These are phyloP conservation scores for Neoascia interrupta DNA, from an alignment of 2,888 invertebrate species.

Conservation along the genomic window DNA sequence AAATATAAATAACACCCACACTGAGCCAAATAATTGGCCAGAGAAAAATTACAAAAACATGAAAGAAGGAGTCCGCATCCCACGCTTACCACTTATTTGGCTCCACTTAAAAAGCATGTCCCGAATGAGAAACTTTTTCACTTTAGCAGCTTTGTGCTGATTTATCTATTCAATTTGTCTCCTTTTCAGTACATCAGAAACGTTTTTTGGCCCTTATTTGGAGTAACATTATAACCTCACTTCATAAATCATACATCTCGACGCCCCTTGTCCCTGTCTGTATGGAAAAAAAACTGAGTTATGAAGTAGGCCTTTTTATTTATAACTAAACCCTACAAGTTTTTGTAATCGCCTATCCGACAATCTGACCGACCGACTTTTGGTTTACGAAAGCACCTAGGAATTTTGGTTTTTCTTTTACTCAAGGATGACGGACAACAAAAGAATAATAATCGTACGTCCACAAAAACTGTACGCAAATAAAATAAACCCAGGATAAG, in stretches of 20 bases:
- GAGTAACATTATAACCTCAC: constrained; percentile 33
- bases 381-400: too few species aligned
- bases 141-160: constrained; percentile 39
- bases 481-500: constrained; percentile 32
- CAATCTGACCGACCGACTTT: constrained; percentile 11
- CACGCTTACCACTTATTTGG: neutral
- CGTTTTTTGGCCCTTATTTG: neutral
- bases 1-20: neutral
- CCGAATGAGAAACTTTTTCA: constrained; percentile 50
- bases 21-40: neutral
- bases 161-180: constrained; percentile 67
- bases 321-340: constrained; percentile 17
- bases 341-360: constrained; percentile 23
- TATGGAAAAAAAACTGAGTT: constrained; percentile 14
- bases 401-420: constrained; percentile 21
- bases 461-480: constrained; percentile 11
- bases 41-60: neutral
- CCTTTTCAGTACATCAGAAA: constrained; percentile 42
- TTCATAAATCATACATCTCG: constrained; percentile 45
- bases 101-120: constrained; percentile 17
- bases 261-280: neutral
- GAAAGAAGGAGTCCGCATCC: neutral
- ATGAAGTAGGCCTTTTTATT: constrained; percentile 30
- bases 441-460: constrained; percentile 24
- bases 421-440: constrained; percentile 28